A percentile compares a stretch with the other conserved stretches of the same genome.
Evolutionary conservation across 1,140 invertebrate genomes (phyloP).

Genomic region (Cyphomyrmex costatus): DNA sequence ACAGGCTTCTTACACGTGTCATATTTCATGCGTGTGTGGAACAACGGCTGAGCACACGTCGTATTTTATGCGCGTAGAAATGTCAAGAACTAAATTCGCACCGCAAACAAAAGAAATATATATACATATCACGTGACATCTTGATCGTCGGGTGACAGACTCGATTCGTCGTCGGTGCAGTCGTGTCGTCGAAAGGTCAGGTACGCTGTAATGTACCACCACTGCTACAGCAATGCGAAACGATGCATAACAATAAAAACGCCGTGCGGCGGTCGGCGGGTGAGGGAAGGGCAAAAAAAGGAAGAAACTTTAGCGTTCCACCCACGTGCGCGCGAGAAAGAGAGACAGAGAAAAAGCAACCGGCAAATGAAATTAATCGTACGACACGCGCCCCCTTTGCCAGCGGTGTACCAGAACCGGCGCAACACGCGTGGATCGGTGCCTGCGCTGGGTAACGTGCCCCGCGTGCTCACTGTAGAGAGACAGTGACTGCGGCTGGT

Average conservation of each 20-base stretch:
- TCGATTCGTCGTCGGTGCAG: slow-evolving; percentile 16
- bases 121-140: slow-evolving; percentile 27
- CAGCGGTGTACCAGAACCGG: slow-evolving; percentile 50
- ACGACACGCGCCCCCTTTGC: slow-evolving; percentile 65
- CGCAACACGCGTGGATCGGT: slow-evolving; percentile 46
- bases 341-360: slow-evolving; percentile 51
- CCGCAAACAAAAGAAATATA: slow-evolving; percentile 9
- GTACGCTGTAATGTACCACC: not conserved
- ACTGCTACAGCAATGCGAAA: slow-evolving; percentile 25
- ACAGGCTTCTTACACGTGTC: not conserved
- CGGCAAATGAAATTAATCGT: slow-evolving; percentile 69
- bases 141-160: slow-evolving; percentile 31
- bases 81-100: slow-evolving; percentile 2
- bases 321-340: not conserved
- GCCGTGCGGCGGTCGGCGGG: slow-evolving; percentile 3
- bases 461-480: slow-evolving; percentile 25
- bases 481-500: slow-evolving; percentile 60
- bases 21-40: not conserved
- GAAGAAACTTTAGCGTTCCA: slow-evolving; percentile 8
- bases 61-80: not conserved
- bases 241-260: slow-evolving; percentile 49
- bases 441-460: slow-evolving; percentile 20
- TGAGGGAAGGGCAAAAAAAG: slow-evolving; percentile 27
- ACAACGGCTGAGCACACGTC: not conserved
- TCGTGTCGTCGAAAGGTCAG: slow-evolving; percentile 52